phyloP scores from a whole-genome alignment of 2,797 vertebrate genomes.

The Pygocentrus nattereri region DNA sequence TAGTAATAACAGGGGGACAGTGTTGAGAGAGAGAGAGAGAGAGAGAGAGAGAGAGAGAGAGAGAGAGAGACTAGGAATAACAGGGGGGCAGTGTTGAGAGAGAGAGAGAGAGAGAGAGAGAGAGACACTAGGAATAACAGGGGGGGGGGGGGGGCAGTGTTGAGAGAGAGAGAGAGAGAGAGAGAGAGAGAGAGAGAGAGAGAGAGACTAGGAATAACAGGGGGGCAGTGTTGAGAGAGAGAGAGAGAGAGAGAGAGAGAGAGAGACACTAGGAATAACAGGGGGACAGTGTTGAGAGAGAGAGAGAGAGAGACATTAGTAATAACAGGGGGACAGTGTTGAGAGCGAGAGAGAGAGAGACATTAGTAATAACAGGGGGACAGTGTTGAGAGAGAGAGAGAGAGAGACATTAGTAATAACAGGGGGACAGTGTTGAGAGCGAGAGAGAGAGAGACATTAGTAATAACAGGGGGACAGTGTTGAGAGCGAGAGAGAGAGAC shows the following conservation, averaged over 20 bases:
- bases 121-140: slow-evolving; percentile 74
- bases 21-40: slow-evolving; percentile 29
- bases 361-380: slow-evolving; percentile 76
- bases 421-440: slow-evolving; percentile 70
- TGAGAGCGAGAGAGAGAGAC: slow-evolving; percentile 15
- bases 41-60: slow-evolving; percentile 9
- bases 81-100: slow-evolving; percentile 71
- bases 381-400: slow-evolving; percentile 55
- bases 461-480: slow-evolving; percentile 77
- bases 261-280: slow-evolving; percentile 75
- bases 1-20: slow-evolving; percentile 77
- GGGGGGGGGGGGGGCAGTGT: slow-evolving; percentile 77
- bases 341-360: background rate
- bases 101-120: background rate
- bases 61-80: too few relatives aligned
- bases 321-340: slow-evolving; percentile 76
- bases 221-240: slow-evolving; percentile 68
- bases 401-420: slow-evolving; percentile 70
- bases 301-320: slow-evolving; percentile 58
- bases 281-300: slow-evolving; percentile 69
- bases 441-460: slow-evolving; percentile 54
- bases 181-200: too few relatives aligned
- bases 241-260: background rate
- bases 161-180: background rate
- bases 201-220: slow-evolving; percentile 76